These are phyloP conservation scores for Sarcophaga variegata DNA, from an alignment of 2,888 invertebrate species.

Conservation along the genomic window DNA sequence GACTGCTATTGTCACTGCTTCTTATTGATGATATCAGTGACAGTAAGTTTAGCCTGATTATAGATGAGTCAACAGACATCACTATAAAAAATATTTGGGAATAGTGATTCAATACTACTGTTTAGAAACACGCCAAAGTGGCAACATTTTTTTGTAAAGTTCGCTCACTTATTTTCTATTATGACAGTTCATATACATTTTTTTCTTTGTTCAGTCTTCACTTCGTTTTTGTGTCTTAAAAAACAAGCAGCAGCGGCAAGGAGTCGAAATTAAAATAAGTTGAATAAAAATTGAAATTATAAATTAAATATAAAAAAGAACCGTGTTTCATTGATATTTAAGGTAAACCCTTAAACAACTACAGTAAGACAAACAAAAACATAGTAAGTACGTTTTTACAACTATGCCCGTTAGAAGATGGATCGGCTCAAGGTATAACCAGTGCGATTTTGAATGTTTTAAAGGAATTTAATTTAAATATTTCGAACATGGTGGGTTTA, in stretches of 20 bases:
- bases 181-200: too few species aligned
- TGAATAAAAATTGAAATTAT: too few species aligned
- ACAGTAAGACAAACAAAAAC: constrained; percentile 44
- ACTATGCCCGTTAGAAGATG: constrained; percentile 36
- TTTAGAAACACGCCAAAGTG: too few species aligned
- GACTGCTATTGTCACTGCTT: too few species aligned
- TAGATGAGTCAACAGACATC: constrained; percentile 57
- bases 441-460: not conserved
- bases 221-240: too few species aligned
- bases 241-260: too few species aligned
- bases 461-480: constrained; percentile 3
- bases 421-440: constrained; percentile 34
- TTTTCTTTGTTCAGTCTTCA: too few species aligned
- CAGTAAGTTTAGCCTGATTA: constrained; percentile 34
- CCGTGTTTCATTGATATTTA: too few species aligned
- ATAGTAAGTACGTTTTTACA: constrained; percentile 56
- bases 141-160: too few species aligned
- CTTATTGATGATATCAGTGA: constrained; percentile 9
- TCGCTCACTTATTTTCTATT: too few species aligned
- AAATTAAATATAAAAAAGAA: too few species aligned
- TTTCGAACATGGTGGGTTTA: constrained; percentile 29
- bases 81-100: constrained; percentile 52
- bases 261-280: too few species aligned
- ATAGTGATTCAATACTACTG: constrained; percentile 53
- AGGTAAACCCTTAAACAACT: not conserved